Conservation (phyloP, 2,888 invertebrate species). For the Nezara viridula region DNA sequence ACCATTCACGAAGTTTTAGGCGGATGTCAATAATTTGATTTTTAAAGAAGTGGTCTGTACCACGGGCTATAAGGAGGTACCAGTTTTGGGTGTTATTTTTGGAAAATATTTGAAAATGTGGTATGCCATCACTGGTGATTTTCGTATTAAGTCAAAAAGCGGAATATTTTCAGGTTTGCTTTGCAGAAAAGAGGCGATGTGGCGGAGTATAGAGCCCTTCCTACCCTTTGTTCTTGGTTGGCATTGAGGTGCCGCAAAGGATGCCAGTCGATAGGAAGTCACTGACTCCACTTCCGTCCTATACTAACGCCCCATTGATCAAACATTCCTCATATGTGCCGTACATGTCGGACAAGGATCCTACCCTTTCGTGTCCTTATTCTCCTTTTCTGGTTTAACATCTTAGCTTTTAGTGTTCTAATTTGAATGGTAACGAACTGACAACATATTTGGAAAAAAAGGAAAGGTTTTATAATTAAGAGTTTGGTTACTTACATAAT, state of each 20-base stretch:
- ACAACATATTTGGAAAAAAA: no score
- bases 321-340: slow-evolving; percentile 42
- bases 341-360: slow-evolving; percentile 37
- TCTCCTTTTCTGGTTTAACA: background rate
- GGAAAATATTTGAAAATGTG: background rate
- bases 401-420: background rate
- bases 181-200: background rate
- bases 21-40: no score
- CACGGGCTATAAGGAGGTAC: no score
- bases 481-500: no score
- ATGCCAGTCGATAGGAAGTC: slow-evolving; percentile 24
- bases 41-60: no score
- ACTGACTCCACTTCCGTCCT: slow-evolving; percentile 48
- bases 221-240: slow-evolving; percentile 42
- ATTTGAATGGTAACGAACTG: background rate
- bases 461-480: no score
- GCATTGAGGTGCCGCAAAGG: slow-evolving; percentile 51
- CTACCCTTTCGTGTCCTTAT: background rate
- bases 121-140: background rate
- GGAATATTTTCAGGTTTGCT: background rate
- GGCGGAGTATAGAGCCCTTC: background rate
- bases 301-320: slow-evolving; percentile 42
- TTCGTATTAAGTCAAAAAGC: background rate
- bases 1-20: no score
- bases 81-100: background rate